Percentiles rank a stretch among this genome's conserved stretches.
These are phyloP conservation scores for Clytia hemisphaerica DNA, from an alignment of 30 jellyfish, hydroid and myxozoan genomes.

Conservation along the genomic window DNA sequence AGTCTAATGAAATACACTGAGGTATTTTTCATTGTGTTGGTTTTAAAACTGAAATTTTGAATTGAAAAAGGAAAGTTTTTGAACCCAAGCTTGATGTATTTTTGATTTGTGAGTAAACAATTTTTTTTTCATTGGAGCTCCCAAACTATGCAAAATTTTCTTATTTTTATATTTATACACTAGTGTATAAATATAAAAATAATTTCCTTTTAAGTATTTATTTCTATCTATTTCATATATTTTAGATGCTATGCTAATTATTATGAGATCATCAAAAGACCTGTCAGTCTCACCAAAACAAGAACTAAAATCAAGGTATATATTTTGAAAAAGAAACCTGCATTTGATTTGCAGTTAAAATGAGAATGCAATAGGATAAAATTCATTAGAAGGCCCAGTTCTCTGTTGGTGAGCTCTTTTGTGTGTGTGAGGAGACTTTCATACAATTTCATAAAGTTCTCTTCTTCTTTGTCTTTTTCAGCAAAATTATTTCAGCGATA, in stretches of 20 bases:
- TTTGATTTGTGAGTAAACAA: neutral
- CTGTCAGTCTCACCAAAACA: constrained; percentile 58
- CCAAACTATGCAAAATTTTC: no score
- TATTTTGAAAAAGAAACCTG: no score
- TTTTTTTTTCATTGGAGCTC: no score
- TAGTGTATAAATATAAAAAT: no score
- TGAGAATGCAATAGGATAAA: no score
- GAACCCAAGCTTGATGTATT: neutral
- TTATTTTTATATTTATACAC: no score
- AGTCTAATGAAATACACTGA: no score
- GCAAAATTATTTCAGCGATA: constrained; percentile 46
- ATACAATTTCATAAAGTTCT: neutral
- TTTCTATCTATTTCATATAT: neutral
- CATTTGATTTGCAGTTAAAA: no score
- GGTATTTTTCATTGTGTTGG: no score
- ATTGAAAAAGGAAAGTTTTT: neutral
- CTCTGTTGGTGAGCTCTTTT: neutral
- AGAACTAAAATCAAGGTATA: constrained; percentile 67
- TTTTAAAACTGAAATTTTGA: no score
- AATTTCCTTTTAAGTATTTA: neutral
- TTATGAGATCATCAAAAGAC: constrained; percentile 66
- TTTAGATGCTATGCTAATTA: constrained; percentile 70
- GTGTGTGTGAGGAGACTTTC: neutral
- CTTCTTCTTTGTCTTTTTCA: constrained; percentile 1
- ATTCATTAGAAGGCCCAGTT: no score